Conservation (phyloP, 1,140 invertebrate species). For the Pseudomyrmex concolor region DNA sequence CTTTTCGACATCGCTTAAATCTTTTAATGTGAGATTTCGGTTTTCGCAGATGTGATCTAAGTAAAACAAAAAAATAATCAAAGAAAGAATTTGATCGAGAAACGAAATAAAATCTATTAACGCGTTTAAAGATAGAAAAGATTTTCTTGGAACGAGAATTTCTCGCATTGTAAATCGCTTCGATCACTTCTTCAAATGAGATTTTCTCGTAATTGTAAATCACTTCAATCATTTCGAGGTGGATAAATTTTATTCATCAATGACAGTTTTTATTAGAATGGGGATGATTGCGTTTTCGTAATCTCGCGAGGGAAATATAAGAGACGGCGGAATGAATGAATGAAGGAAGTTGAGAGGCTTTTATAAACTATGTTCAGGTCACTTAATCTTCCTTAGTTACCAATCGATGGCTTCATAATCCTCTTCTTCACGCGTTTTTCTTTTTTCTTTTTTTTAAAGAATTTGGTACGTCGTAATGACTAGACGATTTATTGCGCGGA, state of each 20-base stretch:
- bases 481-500: conserved; percentile 67
- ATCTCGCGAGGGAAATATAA: conserved; percentile 28
- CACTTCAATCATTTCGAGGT: not conserved
- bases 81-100: too few relatives aligned
- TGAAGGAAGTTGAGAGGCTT: conserved; percentile 48
- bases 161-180: too few relatives aligned
- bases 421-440: conserved; percentile 49
- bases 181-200: too few relatives aligned
- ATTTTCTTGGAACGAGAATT: too few relatives aligned
- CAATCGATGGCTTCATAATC: conserved; percentile 74
- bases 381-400: conserved; percentile 72
- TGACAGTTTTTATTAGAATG: conserved; percentile 36
- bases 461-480: conserved; percentile 65
- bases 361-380: conserved; percentile 64
- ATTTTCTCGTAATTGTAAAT: too few relatives aligned
- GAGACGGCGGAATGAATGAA: conserved; percentile 34
- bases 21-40: too few relatives aligned
- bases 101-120: not conserved
- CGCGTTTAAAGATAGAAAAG: too few relatives aligned
- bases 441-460: conserved; percentile 46
- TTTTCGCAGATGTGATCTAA: too few relatives aligned
- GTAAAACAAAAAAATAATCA: too few relatives aligned
- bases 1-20: not conserved
- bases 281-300: conserved; percentile 11
- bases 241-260: not conserved